Percentiles rank a stretch among this genome's conserved stretches.
These are phyloP conservation scores for Hypsopygia costalis DNA, from an alignment of 2,888 invertebrate genomes.

Conservation along the genomic window DNA sequence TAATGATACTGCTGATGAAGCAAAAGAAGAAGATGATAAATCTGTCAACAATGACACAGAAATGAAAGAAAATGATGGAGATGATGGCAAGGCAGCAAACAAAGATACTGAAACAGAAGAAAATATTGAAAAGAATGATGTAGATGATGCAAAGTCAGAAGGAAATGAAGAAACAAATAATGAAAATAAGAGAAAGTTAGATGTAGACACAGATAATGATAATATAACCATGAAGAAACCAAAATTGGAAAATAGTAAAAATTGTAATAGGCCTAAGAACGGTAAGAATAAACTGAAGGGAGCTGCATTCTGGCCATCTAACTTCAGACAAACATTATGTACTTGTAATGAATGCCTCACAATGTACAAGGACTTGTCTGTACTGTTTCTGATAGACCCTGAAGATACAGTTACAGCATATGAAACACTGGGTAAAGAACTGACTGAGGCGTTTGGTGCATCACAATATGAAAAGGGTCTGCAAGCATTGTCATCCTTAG, in stretches of 20 bases:
- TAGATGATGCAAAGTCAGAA: conserved; percentile 1
- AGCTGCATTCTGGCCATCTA: conserved; percentile 88
- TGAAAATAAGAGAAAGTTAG: conserved; percentile 54
- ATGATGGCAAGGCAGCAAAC: conserved; percentile 10
- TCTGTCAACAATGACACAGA: not conserved
- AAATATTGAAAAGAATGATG: conserved; percentile 6
- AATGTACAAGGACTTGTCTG: conserved; percentile 85
- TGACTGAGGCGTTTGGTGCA: conserved; percentile 58
- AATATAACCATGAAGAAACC: conserved; percentile 40
- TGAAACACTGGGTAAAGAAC: conserved; percentile 86
- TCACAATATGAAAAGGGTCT: conserved; percentile 88
- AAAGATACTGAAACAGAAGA: conserved; percentile 11
- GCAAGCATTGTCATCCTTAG: conserved; percentile 88
- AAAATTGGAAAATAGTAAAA: conserved; percentile 35
- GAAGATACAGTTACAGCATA: conserved; percentile 92
- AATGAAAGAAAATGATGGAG: conserved; percentile 9
- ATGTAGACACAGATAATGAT: conserved; percentile 33
- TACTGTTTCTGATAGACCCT: conserved; percentile 87
- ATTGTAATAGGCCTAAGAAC: conserved; percentile 51
- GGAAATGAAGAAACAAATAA: conserved; percentile 10
- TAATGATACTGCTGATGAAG: not conserved
- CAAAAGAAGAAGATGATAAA: not conserved
- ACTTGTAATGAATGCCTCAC: conserved; percentile 83
- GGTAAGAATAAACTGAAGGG: conserved; percentile 57
- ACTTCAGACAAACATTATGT: conserved; percentile 89